Percentiles rank a stretch among this genome's conserved stretches.
phyloP scores from a whole-genome alignment of 2,113 vertebrate genomes.

The Ellobius talpinus region DNA sequence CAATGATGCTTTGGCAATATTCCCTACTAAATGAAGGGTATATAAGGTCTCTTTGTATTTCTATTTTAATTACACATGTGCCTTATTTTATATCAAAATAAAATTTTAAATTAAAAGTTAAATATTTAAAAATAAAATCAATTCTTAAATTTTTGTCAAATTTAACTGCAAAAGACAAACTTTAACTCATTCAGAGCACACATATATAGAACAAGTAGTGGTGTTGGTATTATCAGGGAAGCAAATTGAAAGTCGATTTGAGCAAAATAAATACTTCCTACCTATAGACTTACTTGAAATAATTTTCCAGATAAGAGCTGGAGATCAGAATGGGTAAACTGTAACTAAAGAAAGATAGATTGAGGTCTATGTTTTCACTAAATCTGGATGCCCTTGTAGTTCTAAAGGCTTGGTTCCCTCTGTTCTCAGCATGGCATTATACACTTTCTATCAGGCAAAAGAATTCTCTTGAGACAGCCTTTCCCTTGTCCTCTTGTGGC shows the following conservation, averaged over 20 bases:
- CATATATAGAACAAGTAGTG: not conserved
- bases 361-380: not conserved
- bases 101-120: not conserved
- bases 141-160: not conserved
- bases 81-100: not conserved
- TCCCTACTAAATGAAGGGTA: not conserved
- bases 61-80: not conserved
- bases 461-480: not conserved
- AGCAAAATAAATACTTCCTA: conserved; percentile 9
- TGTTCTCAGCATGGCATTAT: not conserved
- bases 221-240: not conserved
- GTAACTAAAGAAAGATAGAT: not conserved
- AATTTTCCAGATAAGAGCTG: not conserved
- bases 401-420: not conserved
- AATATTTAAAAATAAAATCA: not conserved
- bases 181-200: conserved; percentile 67
- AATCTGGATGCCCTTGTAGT: not conserved
- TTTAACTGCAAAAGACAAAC: conserved; percentile 66
- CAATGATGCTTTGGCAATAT: not conserved
- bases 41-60: not conserved
- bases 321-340: not conserved
- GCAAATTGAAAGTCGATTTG: not conserved
- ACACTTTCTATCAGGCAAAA: not conserved
- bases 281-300: not conserved
- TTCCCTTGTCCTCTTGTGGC: not conserved